These are phyloP conservation scores for Ellobius talpinus DNA, from an alignment of 2,113 vertebrate species.

Conservation along the genomic window DNA sequence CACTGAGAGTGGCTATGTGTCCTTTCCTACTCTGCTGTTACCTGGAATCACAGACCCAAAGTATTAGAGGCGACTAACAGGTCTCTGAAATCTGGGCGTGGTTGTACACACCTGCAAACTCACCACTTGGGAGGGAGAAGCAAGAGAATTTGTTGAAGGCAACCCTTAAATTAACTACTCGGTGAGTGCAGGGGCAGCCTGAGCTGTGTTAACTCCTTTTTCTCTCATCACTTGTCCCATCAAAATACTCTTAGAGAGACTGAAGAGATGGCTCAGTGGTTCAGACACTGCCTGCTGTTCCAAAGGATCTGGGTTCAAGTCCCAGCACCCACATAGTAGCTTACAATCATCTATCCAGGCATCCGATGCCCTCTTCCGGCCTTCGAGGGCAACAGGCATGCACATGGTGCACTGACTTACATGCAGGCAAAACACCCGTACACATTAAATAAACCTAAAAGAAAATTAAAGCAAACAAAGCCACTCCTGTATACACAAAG, in stretches of 20 bases:
- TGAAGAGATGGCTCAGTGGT: not conserved
- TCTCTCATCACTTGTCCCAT: not conserved
- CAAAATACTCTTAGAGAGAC: not conserved
- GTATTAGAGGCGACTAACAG: not conserved
- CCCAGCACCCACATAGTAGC: not conserved
- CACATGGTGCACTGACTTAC: not conserved
- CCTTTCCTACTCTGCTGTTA: not conserved
- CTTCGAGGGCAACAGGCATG: not conserved
- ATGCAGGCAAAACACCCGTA: not conserved
- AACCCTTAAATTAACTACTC: not conserved
- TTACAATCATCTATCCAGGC: not conserved
- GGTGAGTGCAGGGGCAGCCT: not conserved
- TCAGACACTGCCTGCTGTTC: not conserved
- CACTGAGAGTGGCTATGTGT: not conserved
- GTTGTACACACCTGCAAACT: not conserved
- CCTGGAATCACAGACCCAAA: not conserved
- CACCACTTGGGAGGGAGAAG: not conserved
- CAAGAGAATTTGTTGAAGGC: not conserved
- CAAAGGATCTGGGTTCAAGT: not conserved
- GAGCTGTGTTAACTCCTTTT: not conserved
- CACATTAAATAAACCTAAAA: not conserved
- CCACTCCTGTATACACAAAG: not conserved
- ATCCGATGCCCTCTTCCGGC: not conserved
- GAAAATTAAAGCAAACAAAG: not conserved
- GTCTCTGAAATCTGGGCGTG: not conserved